Evolutionary conservation across 92 coral and sea anemone genomes (phyloP).

Genomic region (Blastomussa wellsi): DNA sequence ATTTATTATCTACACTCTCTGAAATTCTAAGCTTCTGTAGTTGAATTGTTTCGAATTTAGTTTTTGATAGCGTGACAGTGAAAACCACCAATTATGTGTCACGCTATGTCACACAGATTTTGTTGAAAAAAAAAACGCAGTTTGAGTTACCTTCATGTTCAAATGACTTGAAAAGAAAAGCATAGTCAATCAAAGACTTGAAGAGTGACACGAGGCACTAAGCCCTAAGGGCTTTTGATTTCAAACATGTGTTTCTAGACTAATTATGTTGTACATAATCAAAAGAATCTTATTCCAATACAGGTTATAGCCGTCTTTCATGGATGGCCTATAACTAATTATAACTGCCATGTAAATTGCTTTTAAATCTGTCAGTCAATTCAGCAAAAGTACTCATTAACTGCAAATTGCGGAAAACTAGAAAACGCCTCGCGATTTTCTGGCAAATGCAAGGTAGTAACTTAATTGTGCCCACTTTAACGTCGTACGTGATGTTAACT

Average conservation of each 20-base stretch:
- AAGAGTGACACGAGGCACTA: too few species aligned
- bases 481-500: constrained; percentile 1
- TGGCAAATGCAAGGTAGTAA: background rate
- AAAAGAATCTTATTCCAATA: background rate
- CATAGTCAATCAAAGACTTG: too few species aligned
- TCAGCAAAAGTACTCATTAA: background rate
- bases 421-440: background rate
- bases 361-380: background rate
- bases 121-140: too few species aligned
- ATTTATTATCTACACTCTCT: too few species aligned
- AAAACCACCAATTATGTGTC: too few species aligned
- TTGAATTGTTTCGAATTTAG: too few species aligned
- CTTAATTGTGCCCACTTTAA: background rate
- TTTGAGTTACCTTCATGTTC: too few species aligned
- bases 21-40: too few species aligned
- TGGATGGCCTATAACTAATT: constrained; percentile 10
- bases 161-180: too few species aligned
- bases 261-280: constrained; percentile 2
- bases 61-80: too few species aligned
- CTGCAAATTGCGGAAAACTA: background rate
- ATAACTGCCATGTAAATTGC: constrained; percentile 6
- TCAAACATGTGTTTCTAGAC: constrained; percentile 1
- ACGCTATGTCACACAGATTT: too few species aligned
- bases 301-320: background rate
- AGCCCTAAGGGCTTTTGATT: background rate